Conservation (phyloP, 1,140 invertebrate genomes). For the Halictus rubicundus region DNA sequence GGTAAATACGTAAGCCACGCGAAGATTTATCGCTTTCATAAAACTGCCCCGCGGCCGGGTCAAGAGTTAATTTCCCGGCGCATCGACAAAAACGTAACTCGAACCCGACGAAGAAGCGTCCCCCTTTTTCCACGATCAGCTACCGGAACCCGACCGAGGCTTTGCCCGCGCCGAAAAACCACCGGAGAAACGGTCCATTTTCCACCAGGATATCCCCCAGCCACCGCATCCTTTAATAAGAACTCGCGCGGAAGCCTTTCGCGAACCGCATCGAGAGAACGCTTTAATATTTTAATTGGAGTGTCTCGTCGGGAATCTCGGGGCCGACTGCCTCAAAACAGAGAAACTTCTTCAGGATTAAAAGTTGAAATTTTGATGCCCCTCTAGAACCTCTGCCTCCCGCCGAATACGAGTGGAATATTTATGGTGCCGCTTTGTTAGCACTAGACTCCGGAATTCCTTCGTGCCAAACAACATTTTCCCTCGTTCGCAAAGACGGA, state of each 20-base stretch:
- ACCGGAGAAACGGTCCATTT: not conserved
- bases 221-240: not conserved
- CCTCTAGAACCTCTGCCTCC: too few species aligned
- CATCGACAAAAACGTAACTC: slow-evolving; percentile 35
- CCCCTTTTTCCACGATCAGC: slow-evolving; percentile 10
- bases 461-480: too few species aligned
- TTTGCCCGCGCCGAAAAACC: not conserved
- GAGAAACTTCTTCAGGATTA: not conserved
- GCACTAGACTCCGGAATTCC: too few species aligned
- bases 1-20: slow-evolving; percentile 20
- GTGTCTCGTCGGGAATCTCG: not conserved
- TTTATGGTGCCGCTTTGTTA: too few species aligned
- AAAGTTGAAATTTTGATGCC: not conserved
- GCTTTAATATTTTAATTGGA: not conserved
- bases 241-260: not conserved
- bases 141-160: not conserved
- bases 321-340: not conserved
- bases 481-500: too few species aligned
- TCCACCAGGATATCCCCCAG: not conserved
- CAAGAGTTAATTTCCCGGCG: slow-evolving; percentile 45
- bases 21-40: slow-evolving; percentile 43
- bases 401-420: too few species aligned
- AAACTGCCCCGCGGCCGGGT: slow-evolving; percentile 22
- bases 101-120: slow-evolving; percentile 11
- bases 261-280: not conserved